These are phyloP conservation scores for Pseudoips prasinana DNA, from an alignment of 2,888 invertebrate species.

Conservation along the genomic window DNA sequence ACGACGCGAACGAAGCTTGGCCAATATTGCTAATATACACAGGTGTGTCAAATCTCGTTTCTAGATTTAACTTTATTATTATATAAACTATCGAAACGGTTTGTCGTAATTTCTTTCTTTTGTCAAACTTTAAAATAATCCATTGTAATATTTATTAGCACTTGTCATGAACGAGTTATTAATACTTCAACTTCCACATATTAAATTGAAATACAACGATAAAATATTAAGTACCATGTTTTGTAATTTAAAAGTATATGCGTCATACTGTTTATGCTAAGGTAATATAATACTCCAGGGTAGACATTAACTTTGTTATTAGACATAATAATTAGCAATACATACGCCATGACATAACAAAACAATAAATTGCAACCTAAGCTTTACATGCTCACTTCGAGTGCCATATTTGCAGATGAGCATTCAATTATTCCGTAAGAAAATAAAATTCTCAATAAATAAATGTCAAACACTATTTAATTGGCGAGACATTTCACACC, in stretches of 20 bases:
- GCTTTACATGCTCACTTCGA: slow-evolving; percentile 48
- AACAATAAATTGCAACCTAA: slow-evolving; percentile 45
- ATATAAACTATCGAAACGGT: slow-evolving; percentile 28
- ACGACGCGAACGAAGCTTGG: slow-evolving; percentile 7
- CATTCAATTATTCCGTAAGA: slow-evolving; percentile 74
- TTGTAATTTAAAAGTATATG: slow-evolving; percentile 29
- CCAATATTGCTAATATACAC: slow-evolving; percentile 33
- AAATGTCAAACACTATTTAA: slow-evolving; percentile 79
- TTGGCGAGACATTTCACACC: slow-evolving; percentile 76
- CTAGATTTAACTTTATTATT: slow-evolving; percentile 27
- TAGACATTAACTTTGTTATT: slow-evolving; percentile 33
- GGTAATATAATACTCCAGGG: slow-evolving; percentile 34
- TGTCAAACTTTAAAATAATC: slow-evolving; percentile 38
- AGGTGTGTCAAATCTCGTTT: slow-evolving; percentile 28
- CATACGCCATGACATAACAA: slow-evolving; percentile 44
- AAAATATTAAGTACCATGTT: slow-evolving; percentile 56
- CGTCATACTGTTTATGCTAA: slow-evolving; percentile 24
- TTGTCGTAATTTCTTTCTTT: slow-evolving; percentile 50
- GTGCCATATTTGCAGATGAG: slow-evolving; percentile 81
- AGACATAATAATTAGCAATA: slow-evolving; percentile 36
- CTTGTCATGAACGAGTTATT: slow-evolving; percentile 55
- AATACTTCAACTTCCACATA: slow-evolving; percentile 38
- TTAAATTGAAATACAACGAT: slow-evolving; percentile 32
- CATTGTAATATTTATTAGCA: slow-evolving; percentile 39
- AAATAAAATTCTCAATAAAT: slow-evolving; percentile 82